phyloP scores from a whole-genome alignment of 2,797 vertebrate genomes.

The Spea hammondii region DNA sequence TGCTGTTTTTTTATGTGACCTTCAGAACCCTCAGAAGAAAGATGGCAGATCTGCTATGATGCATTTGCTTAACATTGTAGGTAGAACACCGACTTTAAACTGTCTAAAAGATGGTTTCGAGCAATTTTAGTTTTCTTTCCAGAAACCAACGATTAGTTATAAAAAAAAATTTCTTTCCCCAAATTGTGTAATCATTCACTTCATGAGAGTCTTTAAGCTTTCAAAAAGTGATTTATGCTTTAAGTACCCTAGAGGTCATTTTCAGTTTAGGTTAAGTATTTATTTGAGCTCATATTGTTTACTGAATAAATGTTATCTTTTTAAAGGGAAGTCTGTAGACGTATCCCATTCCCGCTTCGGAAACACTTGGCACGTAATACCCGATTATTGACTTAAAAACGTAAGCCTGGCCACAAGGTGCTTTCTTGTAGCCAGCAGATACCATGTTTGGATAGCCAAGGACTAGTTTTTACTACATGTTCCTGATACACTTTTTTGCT shows the following conservation, averaged over 20 bases:
- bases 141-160: no score
- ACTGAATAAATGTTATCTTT: conserved; percentile 38
- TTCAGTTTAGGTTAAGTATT: conserved; percentile 18
- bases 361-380: background rate
- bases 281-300: conserved; percentile 12
- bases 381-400: background rate
- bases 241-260: conserved; percentile 15
- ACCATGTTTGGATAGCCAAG: no score
- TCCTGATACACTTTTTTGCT: no score
- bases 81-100: no score
- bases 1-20: no score
- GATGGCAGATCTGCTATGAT: no score
- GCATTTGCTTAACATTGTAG: no score
- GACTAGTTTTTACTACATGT: no score
- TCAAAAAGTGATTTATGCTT: conserved; percentile 38
- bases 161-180: background rate
- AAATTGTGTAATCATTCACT: conserved; percentile 29
- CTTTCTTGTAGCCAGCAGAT: no score
- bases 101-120: background rate
- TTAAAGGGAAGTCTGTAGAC: conserved; percentile 25
- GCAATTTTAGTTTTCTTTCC: no score
- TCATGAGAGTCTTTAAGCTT: conserved; percentile 1
- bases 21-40: no score
- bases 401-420: background rate
- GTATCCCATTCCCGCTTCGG: background rate